Evolutionary conservation across 1,140 invertebrate genomes (phyloP), one percentile per base, ranked within the genome.

Genomic region (Arion vulgaris): DNA sequence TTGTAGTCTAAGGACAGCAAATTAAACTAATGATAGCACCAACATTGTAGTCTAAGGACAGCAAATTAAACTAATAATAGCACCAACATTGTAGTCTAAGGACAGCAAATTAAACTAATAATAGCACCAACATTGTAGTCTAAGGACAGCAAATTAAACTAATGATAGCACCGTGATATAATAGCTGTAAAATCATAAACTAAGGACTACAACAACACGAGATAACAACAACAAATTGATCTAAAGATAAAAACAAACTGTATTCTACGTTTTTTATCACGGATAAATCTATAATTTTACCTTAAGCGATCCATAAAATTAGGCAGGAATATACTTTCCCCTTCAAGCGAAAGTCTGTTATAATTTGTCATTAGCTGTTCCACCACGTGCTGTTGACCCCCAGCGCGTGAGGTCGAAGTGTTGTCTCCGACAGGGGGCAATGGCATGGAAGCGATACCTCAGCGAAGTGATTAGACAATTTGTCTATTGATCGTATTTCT

Each of bases 331-430:
- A 28, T 34, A 66, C 62, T 66, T 66, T 66, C n/a, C 32, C 17
- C 62, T n/a, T 57, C 51, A 66, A 66, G 62, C 62, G 28, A 34
- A 66, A 66, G 62, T 34, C 62, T 13, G 62, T 66, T 66, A 66
- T 66, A 66, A 66, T 66, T 66, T 66, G 62, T 66, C 62, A 66
- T 66, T 66, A 66, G n/a, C 62, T 66, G 62, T 66, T 66, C 28
- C 62, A 66, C 62, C 11, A 32, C 62, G 62, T 32, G 62, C n/a
- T 66, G 26, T 34, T 66, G 62, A 34, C n/a, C 62, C 51, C 28
- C 62, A 66, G 62, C 28, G n/a, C n/a, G 62, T 66, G 62, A 66
- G 62, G 62, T 66, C n/a, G 62, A 32, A 32, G 62, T 28, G n/a
- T 13, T 66, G 62, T 34, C 62, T 66, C n/a, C 28, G 28, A 66